Conservation (phyloP, 2,797 vertebrate genomes). For the Sparus aurata region DNA sequence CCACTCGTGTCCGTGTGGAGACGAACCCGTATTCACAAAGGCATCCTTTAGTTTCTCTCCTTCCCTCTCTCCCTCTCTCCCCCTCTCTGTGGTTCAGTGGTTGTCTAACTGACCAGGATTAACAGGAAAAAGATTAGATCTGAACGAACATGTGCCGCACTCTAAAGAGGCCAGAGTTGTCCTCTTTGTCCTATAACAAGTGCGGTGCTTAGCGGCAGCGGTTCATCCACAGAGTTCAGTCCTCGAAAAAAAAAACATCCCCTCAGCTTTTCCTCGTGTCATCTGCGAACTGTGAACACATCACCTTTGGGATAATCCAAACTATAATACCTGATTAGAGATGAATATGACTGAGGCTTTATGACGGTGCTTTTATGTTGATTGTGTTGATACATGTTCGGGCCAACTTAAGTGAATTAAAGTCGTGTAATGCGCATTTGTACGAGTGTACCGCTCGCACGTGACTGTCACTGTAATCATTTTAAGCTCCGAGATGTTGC, state of each 20-base stretch:
- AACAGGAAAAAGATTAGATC: conserved; percentile 76
- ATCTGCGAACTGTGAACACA: conserved; percentile 51
- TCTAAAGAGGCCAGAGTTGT: conserved; percentile 54
- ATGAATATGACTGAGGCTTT: conserved; percentile 71
- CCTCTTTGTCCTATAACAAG: conserved; percentile 59
- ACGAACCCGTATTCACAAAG: conserved; percentile 76
- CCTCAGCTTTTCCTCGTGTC: conserved; percentile 10
- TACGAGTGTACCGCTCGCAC: conserved; percentile 21
- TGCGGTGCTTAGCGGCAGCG: conserved; percentile 27
- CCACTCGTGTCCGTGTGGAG: conserved; percentile 76
- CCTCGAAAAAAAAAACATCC: conserved; percentile 20
- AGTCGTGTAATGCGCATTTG: conserved; percentile 71
- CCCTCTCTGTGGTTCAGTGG: conserved; percentile 55
- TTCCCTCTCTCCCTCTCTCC: conserved; percentile 22
- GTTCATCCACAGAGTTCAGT: conserved; percentile 29
- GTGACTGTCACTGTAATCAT: conserved; percentile 57
- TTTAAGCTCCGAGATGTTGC: conserved; percentile 52
- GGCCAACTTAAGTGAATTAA: conserved; percentile 70
- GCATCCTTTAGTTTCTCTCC: conserved; percentile 69
- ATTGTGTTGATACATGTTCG: conserved; percentile 79
- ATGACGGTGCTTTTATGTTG: conserved; percentile 80
- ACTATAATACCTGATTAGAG: conserved; percentile 75
- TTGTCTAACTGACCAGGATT: conserved; percentile 75
- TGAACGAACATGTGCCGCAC: conserved; percentile 72
- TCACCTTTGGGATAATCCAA: conserved; percentile 70